Conservation (phyloP, 2,113 vertebrate species). For the Albula glossodonta region DNA sequence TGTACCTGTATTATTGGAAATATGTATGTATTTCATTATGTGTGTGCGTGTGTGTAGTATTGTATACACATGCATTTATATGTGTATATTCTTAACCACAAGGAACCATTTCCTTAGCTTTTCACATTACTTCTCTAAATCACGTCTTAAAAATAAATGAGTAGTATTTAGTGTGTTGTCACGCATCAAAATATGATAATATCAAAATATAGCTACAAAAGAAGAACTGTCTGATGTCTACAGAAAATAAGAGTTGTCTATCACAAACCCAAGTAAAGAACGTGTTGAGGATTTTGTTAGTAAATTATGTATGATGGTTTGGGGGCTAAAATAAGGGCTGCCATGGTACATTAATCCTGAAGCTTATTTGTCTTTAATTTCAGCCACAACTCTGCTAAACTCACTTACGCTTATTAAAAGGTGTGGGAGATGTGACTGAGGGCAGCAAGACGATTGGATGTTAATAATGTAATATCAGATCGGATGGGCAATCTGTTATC, state of each 20-base stretch:
- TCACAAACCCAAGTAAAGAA: no score
- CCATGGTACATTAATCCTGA: conserved; percentile 73
- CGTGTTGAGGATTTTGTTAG: conserved; percentile 73
- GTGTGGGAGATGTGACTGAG: conserved; percentile 63
- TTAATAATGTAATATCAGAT: conserved; percentile 69
- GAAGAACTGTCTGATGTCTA: neutral
- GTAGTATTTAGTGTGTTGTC: neutral
- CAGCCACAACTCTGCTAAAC: conserved; percentile 67
- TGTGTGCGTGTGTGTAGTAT: no score
- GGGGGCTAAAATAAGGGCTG: no score
- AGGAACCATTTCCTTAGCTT: neutral
- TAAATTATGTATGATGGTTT: conserved; percentile 48
- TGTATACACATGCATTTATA: conserved; percentile 53
- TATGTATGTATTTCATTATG: conserved; percentile 58
- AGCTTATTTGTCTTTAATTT: conserved; percentile 74
- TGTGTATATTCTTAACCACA: conserved; percentile 55
- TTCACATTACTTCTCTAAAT: neutral
- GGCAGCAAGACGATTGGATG: conserved; percentile 53
- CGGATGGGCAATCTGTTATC: conserved; percentile 55
- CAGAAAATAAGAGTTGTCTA: neutral
- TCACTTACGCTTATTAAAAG: conserved; percentile 75
- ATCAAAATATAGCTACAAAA: neutral
- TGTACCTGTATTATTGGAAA: conserved; percentile 21
- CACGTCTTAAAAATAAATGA: neutral
- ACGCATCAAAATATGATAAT: neutral